These are phyloP conservation scores for Ceratina japonica DNA, from an alignment of 1,140 invertebrate species.

Conservation along the genomic window DNA sequence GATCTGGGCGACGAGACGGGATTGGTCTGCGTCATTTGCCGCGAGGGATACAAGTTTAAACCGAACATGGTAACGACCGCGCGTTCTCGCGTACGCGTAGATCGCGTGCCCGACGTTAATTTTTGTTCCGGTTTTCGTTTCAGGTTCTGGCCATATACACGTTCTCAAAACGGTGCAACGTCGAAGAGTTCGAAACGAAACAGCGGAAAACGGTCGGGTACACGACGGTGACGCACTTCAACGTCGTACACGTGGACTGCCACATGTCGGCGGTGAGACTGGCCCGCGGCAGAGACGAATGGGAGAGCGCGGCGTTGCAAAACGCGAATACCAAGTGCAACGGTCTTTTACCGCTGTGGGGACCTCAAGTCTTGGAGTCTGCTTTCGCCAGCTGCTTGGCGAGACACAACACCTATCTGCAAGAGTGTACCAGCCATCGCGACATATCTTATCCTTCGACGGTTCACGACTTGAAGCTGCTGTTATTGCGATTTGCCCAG, in stretches of 20 bases:
- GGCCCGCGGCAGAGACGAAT: constrained; percentile 92
- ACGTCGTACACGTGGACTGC: constrained; percentile 98
- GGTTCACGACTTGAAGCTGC: constrained; percentile 95
- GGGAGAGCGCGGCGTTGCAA: constrained; percentile 98
- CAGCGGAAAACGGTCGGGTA: constrained; percentile 91
- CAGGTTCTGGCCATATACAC: constrained; percentile 96
- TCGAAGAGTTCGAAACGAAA: constrained; percentile 96
- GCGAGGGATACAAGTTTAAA: constrained; percentile 98
- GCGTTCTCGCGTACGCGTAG: not conserved
- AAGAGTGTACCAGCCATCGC: constrained; percentile 91
- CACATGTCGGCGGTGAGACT: constrained; percentile 95
- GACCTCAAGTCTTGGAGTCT: constrained; percentile 96
- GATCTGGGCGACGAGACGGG: constrained; percentile 97
- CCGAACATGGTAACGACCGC: constrained; percentile 84
- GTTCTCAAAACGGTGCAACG: constrained; percentile 95
- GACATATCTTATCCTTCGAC: constrained; percentile 94
- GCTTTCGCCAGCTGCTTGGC: constrained; percentile 96
- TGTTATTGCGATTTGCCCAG: constrained; percentile 93
- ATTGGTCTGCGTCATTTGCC: constrained; percentile 98
- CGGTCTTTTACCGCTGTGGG: constrained; percentile 96
- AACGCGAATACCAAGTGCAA: constrained; percentile 99
- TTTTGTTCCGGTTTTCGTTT: not conserved
- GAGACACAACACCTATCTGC: constrained; percentile 91
- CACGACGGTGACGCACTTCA: constrained; percentile 98
- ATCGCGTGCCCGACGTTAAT: not conserved